Percentiles rank a stretch among this genome's conserved stretches.
Evolutionary conservation across 2,797 vertebrate species (phyloP).

Genomic region (Manis crassicaudata): DNA sequence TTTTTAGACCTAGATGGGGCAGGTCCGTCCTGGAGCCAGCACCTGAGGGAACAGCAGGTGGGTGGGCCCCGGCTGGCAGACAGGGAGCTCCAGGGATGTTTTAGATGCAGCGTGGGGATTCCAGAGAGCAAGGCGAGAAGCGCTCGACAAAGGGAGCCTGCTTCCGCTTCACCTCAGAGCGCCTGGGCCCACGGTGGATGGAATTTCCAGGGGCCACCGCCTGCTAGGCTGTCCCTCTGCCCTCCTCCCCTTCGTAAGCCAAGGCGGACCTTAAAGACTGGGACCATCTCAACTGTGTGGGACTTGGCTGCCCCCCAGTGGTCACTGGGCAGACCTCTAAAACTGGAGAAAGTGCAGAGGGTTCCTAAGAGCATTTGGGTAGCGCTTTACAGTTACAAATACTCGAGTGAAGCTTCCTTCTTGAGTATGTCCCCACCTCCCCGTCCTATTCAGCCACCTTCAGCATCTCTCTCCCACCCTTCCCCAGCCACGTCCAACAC

Average conservation of each 20-base stretch:
- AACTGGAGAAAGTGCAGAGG: not conserved
- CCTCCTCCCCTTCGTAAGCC: not conserved
- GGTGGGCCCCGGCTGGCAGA: not conserved
- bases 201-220: not conserved
- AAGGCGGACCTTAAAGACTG: not conserved
- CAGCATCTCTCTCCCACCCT: not conserved
- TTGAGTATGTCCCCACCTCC: not conserved
- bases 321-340: not conserved
- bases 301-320: slow-evolving; percentile 54
- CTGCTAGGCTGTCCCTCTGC: no score
- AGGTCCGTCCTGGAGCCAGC: not conserved
- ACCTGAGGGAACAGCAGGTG: not conserved
- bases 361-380: not conserved
- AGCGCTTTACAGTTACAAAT: not conserved
- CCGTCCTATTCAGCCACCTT: not conserved
- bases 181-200: not conserved
- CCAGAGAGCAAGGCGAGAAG: not conserved
- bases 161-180: not conserved
- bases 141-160: not conserved
- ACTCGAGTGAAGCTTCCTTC: not conserved
- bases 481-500: not conserved
- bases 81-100: not conserved
- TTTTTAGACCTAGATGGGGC: no score
- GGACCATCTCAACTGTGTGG: not conserved
- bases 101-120: not conserved